Evolutionary conservation across 2,888 invertebrate species (phyloP).

Genomic region (Lasioglossum pauxillum): DNA sequence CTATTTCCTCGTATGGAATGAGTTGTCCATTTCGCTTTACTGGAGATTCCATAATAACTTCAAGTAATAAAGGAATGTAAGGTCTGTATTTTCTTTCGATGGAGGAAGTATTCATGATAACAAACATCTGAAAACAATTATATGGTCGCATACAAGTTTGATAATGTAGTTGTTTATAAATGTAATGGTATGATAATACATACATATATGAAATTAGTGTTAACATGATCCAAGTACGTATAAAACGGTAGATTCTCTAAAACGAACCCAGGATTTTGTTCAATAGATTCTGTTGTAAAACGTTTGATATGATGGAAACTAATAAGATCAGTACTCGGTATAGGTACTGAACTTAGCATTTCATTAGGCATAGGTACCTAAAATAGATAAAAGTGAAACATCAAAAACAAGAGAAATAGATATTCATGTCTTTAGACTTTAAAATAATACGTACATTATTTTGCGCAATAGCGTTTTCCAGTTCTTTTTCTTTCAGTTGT

Average conservation of each 20-base stretch:
- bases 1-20: conserved; percentile 90
- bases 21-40: conserved; percentile 87
- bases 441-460: conserved; percentile 88
- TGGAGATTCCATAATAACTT: conserved; percentile 91
- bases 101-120: conserved; percentile 89
- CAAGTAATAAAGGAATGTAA: conserved; percentile 91
- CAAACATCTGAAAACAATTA: conserved; percentile 87
- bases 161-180: neutral
- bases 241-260: conserved; percentile 89
- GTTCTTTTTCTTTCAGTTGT: conserved; percentile 86
- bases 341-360: conserved; percentile 90
- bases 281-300: conserved; percentile 83
- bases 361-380: conserved; percentile 89
- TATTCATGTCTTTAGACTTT: neutral
- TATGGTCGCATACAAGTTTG: neutral
- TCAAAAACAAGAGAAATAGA: conserved; percentile 33
- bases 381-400: conserved; percentile 17
- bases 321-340: conserved; percentile 91
- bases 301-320: conserved; percentile 88
- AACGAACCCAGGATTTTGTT: conserved; percentile 86
- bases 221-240: conserved; percentile 91
- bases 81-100: conserved; percentile 87
- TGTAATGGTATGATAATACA: conserved; percentile 81
- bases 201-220: conserved; percentile 94
- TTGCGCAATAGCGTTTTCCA: conserved; percentile 89